Evolutionary conservation across 2,113 vertebrate genomes (phyloP), one percentile per base, ranked within the genome.

Genomic region (Malurus melanocephalus): DNA sequence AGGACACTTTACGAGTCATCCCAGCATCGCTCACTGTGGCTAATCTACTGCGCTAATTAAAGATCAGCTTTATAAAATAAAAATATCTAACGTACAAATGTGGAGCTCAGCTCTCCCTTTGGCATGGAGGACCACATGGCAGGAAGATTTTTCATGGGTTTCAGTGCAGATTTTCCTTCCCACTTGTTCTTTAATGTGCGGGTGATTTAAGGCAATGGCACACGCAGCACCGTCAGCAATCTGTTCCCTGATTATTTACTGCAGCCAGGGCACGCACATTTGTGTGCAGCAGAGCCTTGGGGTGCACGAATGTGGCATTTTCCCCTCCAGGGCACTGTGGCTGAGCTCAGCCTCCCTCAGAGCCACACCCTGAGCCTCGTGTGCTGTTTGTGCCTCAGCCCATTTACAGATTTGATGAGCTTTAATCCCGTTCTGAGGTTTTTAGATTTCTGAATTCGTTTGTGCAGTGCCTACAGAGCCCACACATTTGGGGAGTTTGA

Each of bases 21-120:
- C n/a, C 75, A 76, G 35, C 55, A 59, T 82, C 45, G 21, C 60
- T 87, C 48, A 16, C 64, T 66, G 28, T 87, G 65, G 69, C 33
- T 61, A 35, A 60, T 76, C 46, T 66, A 26, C 69, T 72, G 30
- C 10, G 14, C 57, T 91, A 93, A 82, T 81, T 87, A 82, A 92
- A 87, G 79, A 93, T 85, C n/a, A 82, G 51, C 45, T 87, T 69
- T 85, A 69, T 62, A 42, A 81, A 87, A 76, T 61, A 87, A 81
- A 92, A 89, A 66, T 75, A 82, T 19, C 35, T 22, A 79, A 26
- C 15, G 8, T 10, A 35, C 17, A 64, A 28, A 83, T 80, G 43
- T 60, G 73, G 49, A 92, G 35, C 72, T 84, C 40, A 35, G 0
- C 20, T 85, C 48, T 89, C 43, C 46, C 30, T 74, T 73, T 1